Percentiles rank a stretch among this genome's conserved stretches.
Conservation (phyloP, 2,888 invertebrate species). For the Eristalis pertinax region DNA sequence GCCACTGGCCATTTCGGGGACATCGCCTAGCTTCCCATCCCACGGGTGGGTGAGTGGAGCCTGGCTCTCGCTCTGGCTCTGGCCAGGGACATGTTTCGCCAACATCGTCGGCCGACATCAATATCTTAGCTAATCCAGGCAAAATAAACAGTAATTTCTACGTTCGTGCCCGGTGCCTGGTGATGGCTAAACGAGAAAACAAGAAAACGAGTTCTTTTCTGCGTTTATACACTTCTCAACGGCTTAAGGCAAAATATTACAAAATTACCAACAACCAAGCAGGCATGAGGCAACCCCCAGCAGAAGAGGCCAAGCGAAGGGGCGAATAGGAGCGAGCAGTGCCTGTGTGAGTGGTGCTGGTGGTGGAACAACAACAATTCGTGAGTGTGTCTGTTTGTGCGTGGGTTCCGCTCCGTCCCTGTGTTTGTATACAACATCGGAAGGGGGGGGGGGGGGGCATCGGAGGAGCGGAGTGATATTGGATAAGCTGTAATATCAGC, state of each 20-base stretch:
- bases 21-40: constrained; percentile 39
- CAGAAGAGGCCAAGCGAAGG: not conserved
- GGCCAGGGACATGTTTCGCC: constrained; percentile 1
- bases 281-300: not conserved
- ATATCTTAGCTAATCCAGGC: constrained; percentile 39
- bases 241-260: constrained; percentile 62
- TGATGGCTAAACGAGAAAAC: constrained; percentile 64
- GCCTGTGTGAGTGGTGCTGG: constrained; percentile 6
- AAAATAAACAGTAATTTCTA: constrained; percentile 64
- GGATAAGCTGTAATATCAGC: constrained; percentile 71
- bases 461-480: constrained; percentile 64
- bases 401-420: not conserved
- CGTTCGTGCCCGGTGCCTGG: constrained; percentile 52
- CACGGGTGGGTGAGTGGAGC: not conserved
- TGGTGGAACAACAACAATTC: constrained; percentile 6
- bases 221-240: constrained; percentile 60
- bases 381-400: not conserved
- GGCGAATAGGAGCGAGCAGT: constrained; percentile 29
- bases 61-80: not conserved
- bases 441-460: constrained; percentile 36
- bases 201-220: constrained; percentile 66
- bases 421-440: constrained; percentile 1
- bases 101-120: constrained; percentile 7
- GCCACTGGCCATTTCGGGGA: not conserved
- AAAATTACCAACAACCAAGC: constrained; percentile 29